A percentile compares a stretch with the other conserved stretches of the same genome.
Conservation (phyloP, 2,888 invertebrate species). For the Cacoxenus indagator region DNA sequence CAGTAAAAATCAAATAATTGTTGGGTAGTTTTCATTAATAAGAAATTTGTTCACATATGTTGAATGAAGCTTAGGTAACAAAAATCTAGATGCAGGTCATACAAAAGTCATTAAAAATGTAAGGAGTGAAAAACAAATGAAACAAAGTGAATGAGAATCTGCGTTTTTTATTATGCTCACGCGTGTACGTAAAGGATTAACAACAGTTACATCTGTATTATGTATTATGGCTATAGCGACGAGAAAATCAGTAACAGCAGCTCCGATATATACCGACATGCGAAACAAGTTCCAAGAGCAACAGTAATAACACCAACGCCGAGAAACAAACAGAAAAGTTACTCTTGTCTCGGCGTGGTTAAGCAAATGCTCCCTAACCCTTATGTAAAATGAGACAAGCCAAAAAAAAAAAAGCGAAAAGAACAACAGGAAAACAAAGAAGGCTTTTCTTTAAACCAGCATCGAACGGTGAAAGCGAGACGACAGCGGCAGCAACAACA, state of each 20-base stretch:
- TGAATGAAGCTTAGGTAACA: too few relatives aligned
- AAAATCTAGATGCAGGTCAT: background rate
- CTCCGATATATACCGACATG: background rate
- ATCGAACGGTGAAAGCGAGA: too few relatives aligned
- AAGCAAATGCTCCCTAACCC: too few relatives aligned
- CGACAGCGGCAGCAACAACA: too few relatives aligned
- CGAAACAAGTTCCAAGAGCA: slow-evolving; percentile 28
- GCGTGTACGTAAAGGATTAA: slow-evolving; percentile 19
- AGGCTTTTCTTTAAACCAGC: too few relatives aligned
- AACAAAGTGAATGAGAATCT: slow-evolving; percentile 14
- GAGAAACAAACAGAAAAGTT: slow-evolving; percentile 43
- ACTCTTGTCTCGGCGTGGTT: too few relatives aligned
- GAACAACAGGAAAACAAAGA: too few relatives aligned
- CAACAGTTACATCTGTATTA: slow-evolving; percentile 9
- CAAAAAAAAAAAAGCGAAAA: background rate
- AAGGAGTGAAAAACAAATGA: slow-evolving; percentile 33
- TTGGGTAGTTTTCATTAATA: background rate
- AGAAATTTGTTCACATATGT: too few relatives aligned
- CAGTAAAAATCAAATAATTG: background rate
- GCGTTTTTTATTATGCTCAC: slow-evolving; percentile 22
- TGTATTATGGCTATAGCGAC: too few relatives aligned
- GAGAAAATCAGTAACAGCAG: background rate
- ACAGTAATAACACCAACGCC: slow-evolving; percentile 21
- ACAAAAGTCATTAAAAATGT: background rate
- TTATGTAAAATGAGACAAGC: slow-evolving; percentile 25